These are phyloP conservation scores for Agelas oroides DNA, from an alignment of 37 sponge, comb jelly and placozoan genomes.

Conservation along the genomic window DNA sequence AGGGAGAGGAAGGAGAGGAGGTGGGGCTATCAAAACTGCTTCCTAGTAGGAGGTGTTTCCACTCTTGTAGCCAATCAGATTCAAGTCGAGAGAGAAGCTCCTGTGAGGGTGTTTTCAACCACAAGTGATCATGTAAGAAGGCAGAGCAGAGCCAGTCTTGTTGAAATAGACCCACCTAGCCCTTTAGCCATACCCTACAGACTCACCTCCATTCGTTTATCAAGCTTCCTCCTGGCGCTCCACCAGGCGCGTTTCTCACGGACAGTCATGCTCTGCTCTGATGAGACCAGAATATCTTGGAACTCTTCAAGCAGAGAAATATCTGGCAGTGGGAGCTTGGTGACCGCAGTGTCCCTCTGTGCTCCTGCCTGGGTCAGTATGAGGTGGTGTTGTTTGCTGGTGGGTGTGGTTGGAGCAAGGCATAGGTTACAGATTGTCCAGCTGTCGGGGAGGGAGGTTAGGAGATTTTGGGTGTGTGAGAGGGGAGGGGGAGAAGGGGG, in stretches of 20 bases:
- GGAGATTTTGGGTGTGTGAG: conserved; percentile 12
- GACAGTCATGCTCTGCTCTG: conserved; percentile 11
- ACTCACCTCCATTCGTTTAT: conserved; percentile 32
- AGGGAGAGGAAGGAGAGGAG: background rate
- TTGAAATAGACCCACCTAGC: no score
- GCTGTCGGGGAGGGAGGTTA: conserved; percentile 30
- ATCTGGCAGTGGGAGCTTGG: background rate
- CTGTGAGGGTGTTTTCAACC: background rate
- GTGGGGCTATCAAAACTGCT: background rate
- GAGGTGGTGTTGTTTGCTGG: background rate
- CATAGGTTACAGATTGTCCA: conserved; percentile 40
- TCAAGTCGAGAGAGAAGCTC: conserved; percentile 19
- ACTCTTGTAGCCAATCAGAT: conserved; percentile 24
- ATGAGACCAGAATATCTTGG: background rate
- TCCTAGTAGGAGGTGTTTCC: conserved; percentile 8
- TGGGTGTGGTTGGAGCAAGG: conserved; percentile 3
- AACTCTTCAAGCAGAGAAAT: background rate
- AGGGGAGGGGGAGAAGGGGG: conserved; percentile 26
- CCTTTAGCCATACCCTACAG: background rate
- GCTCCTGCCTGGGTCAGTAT: background rate
- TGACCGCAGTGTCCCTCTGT: background rate
- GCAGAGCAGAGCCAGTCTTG: no score
- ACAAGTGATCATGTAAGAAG: no score
- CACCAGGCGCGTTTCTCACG: conserved; percentile 56
- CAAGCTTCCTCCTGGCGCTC: conserved; percentile 31